Base-by-base conservation (phyloP, 2,113 vertebrate species). In the Falco punctatus region DNA sequence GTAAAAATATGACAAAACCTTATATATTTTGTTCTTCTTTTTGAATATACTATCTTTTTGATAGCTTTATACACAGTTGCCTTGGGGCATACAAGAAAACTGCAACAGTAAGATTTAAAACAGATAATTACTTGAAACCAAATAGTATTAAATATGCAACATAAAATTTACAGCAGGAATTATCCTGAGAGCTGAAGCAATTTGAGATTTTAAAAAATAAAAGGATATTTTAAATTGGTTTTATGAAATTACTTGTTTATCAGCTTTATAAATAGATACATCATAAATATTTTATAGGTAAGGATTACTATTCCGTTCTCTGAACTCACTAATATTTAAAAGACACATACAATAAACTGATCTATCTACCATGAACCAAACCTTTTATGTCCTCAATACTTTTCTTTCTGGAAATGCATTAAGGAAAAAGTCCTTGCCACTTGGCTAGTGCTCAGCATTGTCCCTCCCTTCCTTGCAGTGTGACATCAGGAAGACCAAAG, bases 191-290 rank as follows among this genome's bases (percentile, higher is more conserved):
- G 70, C 64, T 80, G 90, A 94, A 86, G 26, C 33, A 81, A 44
- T 78, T 57, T 93, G 38, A 88, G 28, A 51, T 73, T 85, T 86
- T 51, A 51, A 85, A 88, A 71, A 66, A 95, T 73, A 86, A 85
- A 95, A 90, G 30, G 35, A 87, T 6, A 78, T 73, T 94, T 74
- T 65, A 65, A 57, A 58, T 82, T 72, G 72, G 46, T 85, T 91
- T 92, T 81, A 58, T 82, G 62, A 92, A 93, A 94, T 75, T 64
- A 92, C 69, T 94, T 92, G 78, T 94, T 95, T 89, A 88, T 85
- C 66, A 38, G 26, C 67, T 69, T 92, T 67, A 84, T 72, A 90
- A 94, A 90, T 28, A 94, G 58, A 88, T 66, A 91, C 59, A 92
- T 48, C 20, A 64, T 91, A 72, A 92, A 94, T 88, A 71, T 95